These are phyloP conservation scores for Lacerta viridis DNA, from an alignment of 2,797 vertebrate genomes.

Conservation along the genomic window DNA sequence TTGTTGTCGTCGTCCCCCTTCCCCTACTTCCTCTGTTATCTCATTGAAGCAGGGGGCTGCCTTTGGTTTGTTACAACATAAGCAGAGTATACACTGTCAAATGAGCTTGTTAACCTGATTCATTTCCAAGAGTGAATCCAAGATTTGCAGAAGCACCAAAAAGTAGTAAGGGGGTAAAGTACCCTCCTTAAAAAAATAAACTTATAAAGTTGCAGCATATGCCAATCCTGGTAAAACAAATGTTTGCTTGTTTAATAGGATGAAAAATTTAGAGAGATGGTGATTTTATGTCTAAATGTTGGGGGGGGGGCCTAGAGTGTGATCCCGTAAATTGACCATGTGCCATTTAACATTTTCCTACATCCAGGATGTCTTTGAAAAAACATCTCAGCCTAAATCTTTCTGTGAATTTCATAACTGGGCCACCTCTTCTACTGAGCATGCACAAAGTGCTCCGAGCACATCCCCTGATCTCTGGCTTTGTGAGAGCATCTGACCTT, in stretches of 20 bases:
- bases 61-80: too few species aligned
- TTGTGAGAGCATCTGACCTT: not conserved
- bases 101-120: not conserved
- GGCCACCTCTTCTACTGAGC: rapidly evolving
- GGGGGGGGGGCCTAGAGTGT: not conserved
- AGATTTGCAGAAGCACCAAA: not conserved
- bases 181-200: too few species aligned
- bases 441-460: slow-evolving; percentile 16
- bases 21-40: not conserved
- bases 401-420: not conserved
- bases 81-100: not conserved
- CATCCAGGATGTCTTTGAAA: not conserved
- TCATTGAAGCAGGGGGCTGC: not conserved
- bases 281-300: not conserved
- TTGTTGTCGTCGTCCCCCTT: too few species aligned
- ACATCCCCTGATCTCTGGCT: not conserved
- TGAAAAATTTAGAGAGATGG: not conserved
- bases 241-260: not conserved
- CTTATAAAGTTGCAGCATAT: not conserved
- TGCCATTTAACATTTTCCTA: slow-evolving; percentile 27
- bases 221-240: not conserved
- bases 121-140: too few species aligned
- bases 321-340: not conserved
- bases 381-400: not conserved
- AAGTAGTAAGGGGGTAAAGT: not conserved